Conservation (phyloP, 2,797 vertebrate species). For the Darevskia nairensis region DNA sequence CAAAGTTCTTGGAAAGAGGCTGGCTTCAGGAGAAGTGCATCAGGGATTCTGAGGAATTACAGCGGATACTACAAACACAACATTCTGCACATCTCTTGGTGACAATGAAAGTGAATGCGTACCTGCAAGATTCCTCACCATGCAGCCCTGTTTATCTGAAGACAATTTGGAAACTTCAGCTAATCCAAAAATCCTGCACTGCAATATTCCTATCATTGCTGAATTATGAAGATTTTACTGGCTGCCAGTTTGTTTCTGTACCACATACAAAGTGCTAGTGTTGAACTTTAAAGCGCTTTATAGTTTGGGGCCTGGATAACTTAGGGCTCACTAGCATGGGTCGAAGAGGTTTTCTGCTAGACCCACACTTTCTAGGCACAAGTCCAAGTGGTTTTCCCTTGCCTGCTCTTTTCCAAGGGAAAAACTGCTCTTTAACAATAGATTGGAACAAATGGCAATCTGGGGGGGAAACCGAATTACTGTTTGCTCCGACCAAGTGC, state of each 20-base stretch:
- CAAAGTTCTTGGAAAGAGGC: conserved; percentile 6
- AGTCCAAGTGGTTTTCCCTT: no score
- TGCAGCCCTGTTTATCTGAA: neutral
- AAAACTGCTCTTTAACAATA: no score
- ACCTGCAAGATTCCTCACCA: fast-evolving
- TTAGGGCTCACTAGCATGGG: no score
- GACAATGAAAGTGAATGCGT: neutral
- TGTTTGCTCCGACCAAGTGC: no score
- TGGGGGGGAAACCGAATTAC: no score
- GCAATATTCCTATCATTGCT: neutral
- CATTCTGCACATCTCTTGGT: neutral
- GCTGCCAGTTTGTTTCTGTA: neutral
- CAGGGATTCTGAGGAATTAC: neutral
- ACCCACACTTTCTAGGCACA: no score
- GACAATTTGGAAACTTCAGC: neutral
- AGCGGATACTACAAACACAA: neutral
- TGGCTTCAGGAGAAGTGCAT: conserved; percentile 3
- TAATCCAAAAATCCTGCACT: neutral
- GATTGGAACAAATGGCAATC: no score
- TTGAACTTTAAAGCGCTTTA: neutral
- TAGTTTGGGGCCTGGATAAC: neutral
- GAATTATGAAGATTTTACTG: neutral
- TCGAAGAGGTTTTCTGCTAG: no score
- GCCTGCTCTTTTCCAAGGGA: no score
- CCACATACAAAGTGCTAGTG: neutral